Base-by-base conservation (phyloP, 2,797 vertebrate species). In the Clarias fuscus region DNA sequence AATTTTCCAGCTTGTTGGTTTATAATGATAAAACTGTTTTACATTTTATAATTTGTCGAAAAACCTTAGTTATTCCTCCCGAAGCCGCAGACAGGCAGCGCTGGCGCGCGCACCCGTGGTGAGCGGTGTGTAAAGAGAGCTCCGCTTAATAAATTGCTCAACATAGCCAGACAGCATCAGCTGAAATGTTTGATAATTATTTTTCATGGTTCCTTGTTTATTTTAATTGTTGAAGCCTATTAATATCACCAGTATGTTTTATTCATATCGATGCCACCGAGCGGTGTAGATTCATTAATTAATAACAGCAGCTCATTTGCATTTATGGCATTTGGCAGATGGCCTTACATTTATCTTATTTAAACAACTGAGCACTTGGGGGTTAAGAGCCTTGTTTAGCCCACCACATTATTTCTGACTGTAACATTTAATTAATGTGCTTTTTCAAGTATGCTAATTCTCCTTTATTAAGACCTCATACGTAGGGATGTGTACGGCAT, bases 1-100 rank as follows among this genome's bases (percentile, higher is more conserved):
- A 33, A 79, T 79, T 79, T 79, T 79, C 76, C 76, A 62, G 76
- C 58, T 40, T 43, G 77, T 80, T 64, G 77, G 59, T 43, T 80
- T 33, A 20, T 59, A 13, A 33, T 33, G 53, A 59, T 58, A 24
- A 77, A 77, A 77, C 56, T 20, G 73, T 76, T 76, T 58, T 78
- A 77, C 30, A 78, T 78, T 61, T 37, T 58, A 37, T 78, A 20
- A 18, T 58, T 58, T 77, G 76, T 78, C 76, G 3, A 33, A 80
- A n/a, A 80, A 64, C 33, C 5, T 43, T 33, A 6, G 2, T 78
- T 37, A 24, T 78, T 61, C 17, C n/a, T 64, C 64, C 77, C 0
- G 59, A 80, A 24, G 77, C 77, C 59, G 6, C 59, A 24, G 77
- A 80, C 77, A 64, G 59, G 77, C 77, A 40, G 58, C 30, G 1